These are phyloP conservation scores for Halcyon smyrnensis DNA, from an alignment of 2,797 vertebrate species.

Conservation along the genomic window DNA sequence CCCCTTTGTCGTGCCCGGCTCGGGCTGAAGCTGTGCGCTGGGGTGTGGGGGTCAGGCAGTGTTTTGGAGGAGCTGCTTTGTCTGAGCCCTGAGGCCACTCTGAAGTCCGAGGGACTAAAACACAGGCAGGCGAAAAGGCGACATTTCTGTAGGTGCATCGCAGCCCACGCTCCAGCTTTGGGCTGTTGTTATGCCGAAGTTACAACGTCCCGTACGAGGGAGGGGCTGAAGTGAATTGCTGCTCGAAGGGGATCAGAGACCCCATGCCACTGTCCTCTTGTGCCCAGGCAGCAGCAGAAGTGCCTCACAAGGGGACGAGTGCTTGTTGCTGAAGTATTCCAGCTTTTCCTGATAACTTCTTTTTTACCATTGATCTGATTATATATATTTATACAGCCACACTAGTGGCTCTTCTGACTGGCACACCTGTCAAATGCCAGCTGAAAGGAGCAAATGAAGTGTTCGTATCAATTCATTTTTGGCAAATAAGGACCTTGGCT, in stretches of 20 bases:
- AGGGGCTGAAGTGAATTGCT: neutral
- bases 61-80: neutral
- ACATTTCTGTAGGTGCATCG: fast-evolving
- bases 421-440: neutral
- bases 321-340: neutral
- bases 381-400: neutral
- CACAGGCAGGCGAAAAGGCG: fast-evolving
- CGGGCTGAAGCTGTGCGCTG: fast-evolving
- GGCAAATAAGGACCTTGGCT: neutral
- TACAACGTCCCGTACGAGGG: fast-evolving
- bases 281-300: neutral
- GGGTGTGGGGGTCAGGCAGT: fast-evolving
- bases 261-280: fast-evolving
- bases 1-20: fast-evolving
- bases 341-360: neutral
- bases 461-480: neutral
- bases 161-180: neutral
- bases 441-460: neutral
- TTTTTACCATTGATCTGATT: neutral
- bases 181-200: neutral
- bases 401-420: neutral
- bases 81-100: neutral
- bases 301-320: fast-evolving
- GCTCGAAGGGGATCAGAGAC: neutral
- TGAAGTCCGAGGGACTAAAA: neutral